Conservation (phyloP, 2,113 vertebrate species). For the Girardinichthys multiradiatus region DNA sequence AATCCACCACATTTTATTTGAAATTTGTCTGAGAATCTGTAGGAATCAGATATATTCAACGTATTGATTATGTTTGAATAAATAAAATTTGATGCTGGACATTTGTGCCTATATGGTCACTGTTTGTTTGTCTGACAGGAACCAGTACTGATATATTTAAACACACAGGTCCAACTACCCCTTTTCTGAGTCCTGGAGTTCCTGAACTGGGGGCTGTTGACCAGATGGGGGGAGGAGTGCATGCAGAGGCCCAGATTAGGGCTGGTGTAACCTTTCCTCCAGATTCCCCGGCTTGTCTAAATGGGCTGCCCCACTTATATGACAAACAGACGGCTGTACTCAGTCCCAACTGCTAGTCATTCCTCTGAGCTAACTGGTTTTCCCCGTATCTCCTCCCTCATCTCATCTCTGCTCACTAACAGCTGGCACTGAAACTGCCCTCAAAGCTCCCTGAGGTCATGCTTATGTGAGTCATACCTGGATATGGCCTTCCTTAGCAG, state of each 20-base stretch:
- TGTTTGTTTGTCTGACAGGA: slow-evolving; percentile 22
- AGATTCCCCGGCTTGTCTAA: slow-evolving; percentile 67
- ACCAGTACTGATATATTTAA: slow-evolving; percentile 71
- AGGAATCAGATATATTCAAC: not conserved
- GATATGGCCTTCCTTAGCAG: slow-evolving; percentile 37
- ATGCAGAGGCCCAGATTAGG: slow-evolving; percentile 62
- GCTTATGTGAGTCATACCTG: slow-evolving; percentile 67
- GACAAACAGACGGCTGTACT: slow-evolving; percentile 67
- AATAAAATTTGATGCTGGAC: slow-evolving; percentile 9
- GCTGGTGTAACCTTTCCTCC: slow-evolving; percentile 76
- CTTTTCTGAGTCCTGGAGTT: slow-evolving; percentile 51
- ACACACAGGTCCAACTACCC: slow-evolving; percentile 48
- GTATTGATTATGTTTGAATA: not conserved
- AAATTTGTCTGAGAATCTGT: not conserved
- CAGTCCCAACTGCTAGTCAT: slow-evolving; percentile 58
- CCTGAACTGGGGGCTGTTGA: slow-evolving; percentile 51
- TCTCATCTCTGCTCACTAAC: slow-evolving; percentile 22
- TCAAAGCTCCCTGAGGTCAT: slow-evolving; percentile 61
- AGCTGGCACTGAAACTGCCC: slow-evolving; percentile 48
- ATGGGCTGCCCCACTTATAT: slow-evolving; percentile 68
- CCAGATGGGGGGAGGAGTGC: slow-evolving; percentile 57
- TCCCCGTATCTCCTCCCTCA: slow-evolving; percentile 49
- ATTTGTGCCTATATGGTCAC: slow-evolving; percentile 12
- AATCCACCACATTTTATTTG: not conserved
- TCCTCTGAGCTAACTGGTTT: slow-evolving; percentile 51